Evolutionary conservation across 1,140 invertebrate species (phyloP), one percentile per base, ranked within the genome.

Genomic region (Drosophila triauraria): DNA sequence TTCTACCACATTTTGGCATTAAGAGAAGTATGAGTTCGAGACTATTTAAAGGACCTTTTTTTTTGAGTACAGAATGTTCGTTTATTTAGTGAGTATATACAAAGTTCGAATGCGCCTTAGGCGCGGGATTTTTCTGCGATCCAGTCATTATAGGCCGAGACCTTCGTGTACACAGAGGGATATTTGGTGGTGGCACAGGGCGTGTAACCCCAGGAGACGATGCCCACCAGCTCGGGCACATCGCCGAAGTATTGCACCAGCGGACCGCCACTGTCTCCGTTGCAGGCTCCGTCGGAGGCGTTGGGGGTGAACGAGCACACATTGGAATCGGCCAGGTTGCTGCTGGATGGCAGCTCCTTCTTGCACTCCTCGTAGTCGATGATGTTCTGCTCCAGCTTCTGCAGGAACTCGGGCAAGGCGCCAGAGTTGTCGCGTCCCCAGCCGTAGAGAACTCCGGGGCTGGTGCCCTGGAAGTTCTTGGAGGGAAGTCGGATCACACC

Each of bases 141-240:
- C 87, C 87, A 91, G 0, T 2, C 0, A 0, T 0, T 0, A n/a
- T 44, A 51, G 0, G 32, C 0, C 0, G 4, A 7, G 0, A 20
- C 7, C 64, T 93, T 93, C 0, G 96, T 95, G 83, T 96, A 97
- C 0, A 97, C 95, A 0, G 96, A 95, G 0, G 96, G 96, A 1
- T 94, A 94, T 8, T 93, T 94, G 74, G 91, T 91, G 15, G 85
- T 91, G 6, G 95, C 95, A 70, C 96, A 96, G 54, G 96, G 96
- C 4, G 94, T 93, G 27, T 95, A 92, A 7, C 96, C 96, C 95
- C 96, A 97, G 2, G 96, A 97, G 0, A 96, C 96, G 23, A 96
- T 93, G 17, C 96, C 96, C 38, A 96, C 72, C 17, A 30, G 63
- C 46, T 68, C 20, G n/a, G 2, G 4, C 8, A 1, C 72, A 9